Conservation (phyloP, 1,140 invertebrate species). For the Colletes latitarsis region DNA sequence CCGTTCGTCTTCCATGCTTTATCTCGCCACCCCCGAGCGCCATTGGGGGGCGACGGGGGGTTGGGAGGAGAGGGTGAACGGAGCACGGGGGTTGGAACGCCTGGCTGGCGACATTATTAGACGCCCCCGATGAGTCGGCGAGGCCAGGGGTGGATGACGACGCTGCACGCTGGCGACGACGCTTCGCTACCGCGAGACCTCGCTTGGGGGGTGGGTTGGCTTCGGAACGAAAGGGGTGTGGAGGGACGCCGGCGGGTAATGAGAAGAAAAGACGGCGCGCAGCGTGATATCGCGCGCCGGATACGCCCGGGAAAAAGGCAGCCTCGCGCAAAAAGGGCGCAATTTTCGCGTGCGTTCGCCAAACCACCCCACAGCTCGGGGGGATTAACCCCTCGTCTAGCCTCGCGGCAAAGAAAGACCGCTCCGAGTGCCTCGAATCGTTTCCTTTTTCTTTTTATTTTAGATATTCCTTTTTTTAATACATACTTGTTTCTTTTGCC, state of each 20-base stretch:
- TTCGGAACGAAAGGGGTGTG: not conserved
- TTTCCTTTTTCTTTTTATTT: not conserved
- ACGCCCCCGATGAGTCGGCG: slow-evolving; percentile 78
- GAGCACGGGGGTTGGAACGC: slow-evolving; percentile 71
- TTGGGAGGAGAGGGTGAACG: slow-evolving; percentile 50
- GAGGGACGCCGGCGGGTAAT: slow-evolving; percentile 67
- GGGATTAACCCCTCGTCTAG: slow-evolving; percentile 57
- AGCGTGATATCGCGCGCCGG: slow-evolving; percentile 60
- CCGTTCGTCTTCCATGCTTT: slow-evolving; percentile 28
- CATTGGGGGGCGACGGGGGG: not conserved
- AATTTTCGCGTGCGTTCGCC: slow-evolving; percentile 62
- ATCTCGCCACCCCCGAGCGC: slow-evolving; percentile 44
- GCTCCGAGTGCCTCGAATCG: not conserved
- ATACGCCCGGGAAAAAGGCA: slow-evolving; percentile 55
- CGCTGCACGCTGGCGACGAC: slow-evolving; percentile 29
- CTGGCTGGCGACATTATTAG: slow-evolving; percentile 82
- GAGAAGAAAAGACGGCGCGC: slow-evolving; percentile 77
- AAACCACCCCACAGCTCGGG: slow-evolving; percentile 15
- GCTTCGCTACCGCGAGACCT: slow-evolving; percentile 62
- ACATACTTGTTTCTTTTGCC: not conserved
- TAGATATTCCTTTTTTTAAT: not conserved
- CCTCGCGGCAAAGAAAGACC: slow-evolving; percentile 46
- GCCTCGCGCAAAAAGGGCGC: slow-evolving; percentile 58
- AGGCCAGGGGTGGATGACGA: slow-evolving; percentile 59
- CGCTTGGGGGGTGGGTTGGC: slow-evolving; percentile 65